Percentiles rank a stretch among this genome's conserved stretches.
These are phyloP conservation scores for Pteronotus mesoamericanus DNA, from an alignment of 2,797 vertebrate species.

Conservation along the genomic window DNA sequence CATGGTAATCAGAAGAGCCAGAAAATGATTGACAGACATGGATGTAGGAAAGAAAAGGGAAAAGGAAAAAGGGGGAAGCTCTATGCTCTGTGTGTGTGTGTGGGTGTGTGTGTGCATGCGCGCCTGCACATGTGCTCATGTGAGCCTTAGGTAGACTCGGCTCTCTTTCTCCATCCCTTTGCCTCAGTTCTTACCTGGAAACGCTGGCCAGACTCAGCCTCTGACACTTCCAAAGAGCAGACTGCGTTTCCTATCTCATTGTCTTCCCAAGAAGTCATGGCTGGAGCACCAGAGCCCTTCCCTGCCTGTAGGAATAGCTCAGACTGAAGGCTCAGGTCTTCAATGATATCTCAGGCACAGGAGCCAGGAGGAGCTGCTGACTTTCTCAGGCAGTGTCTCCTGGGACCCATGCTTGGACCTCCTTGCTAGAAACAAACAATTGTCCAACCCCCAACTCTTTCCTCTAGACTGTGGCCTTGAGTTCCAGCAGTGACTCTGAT, in stretches of 20 bases:
- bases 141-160: background rate
- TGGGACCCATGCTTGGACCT: conserved; percentile 15
- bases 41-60: background rate
- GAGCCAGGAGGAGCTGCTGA: background rate
- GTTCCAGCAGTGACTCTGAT: background rate
- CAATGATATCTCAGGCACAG: background rate
- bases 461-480: background rate
- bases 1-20: background rate
- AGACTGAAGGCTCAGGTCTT: background rate
- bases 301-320: background rate
- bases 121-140: too few species aligned
- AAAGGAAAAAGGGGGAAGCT: background rate
- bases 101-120: background rate
- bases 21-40: background rate
- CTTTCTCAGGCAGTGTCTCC: background rate
- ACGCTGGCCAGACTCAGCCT: background rate
- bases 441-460: background rate
- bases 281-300: background rate
- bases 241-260: background rate
- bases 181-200: conserved; percentile 22
- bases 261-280: background rate
- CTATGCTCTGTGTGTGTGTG: rapidly evolving
- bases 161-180: background rate
- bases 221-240: background rate
- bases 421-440: conserved; percentile 7